Conservation (phyloP, 2,888 invertebrate species). For the Gymnoscelis rufifasciata region DNA sequence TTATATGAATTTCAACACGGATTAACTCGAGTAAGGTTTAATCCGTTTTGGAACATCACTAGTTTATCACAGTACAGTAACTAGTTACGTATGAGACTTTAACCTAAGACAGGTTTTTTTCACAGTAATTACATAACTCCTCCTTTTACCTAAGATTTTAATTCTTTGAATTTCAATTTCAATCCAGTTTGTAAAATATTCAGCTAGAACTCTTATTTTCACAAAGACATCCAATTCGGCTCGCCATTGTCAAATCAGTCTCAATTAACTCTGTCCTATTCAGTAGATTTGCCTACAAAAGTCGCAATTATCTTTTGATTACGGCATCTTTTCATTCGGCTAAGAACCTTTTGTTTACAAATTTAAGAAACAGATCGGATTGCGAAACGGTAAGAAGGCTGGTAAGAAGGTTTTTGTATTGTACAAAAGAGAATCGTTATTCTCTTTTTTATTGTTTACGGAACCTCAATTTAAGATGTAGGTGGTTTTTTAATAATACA, state of each 20-base stretch:
- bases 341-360: conserved; percentile 27
- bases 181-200: neutral
- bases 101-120: no score
- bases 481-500: no score
- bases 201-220: neutral
- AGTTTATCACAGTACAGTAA: no score
- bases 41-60: no score
- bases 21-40: no score
- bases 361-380: conserved; percentile 33
- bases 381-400: no score
- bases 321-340: conserved; percentile 25
- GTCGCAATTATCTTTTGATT: conserved; percentile 40
- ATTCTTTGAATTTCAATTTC: neutral
- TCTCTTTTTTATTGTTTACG: no score
- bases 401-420: no score
- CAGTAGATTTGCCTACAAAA: conserved; percentile 41
- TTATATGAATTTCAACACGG: no score
- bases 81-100: no score
- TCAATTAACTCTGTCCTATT: conserved; percentile 43
- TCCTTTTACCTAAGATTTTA: neutral
- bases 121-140: neutral
- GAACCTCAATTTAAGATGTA: no score
- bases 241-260: conserved; percentile 36
- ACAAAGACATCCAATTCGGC: neutral
- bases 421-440: no score